Evolutionary conservation across 2,888 invertebrate genomes (phyloP).

Genomic region (Diadromus collaris): DNA sequence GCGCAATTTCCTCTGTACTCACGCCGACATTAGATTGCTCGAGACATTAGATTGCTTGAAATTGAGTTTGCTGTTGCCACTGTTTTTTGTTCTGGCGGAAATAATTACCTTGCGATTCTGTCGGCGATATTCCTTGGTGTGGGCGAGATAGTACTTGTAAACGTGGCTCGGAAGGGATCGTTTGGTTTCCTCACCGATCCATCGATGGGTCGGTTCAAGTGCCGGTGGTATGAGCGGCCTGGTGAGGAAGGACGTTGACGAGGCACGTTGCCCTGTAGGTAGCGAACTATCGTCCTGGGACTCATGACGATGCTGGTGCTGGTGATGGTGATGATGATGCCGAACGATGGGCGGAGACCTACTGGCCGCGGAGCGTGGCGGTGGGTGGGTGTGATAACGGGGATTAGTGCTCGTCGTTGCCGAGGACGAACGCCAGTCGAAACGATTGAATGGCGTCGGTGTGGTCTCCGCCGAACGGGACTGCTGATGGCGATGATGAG

Average conservation of each 20-base stretch:
- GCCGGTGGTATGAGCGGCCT: conserved; percentile 69
- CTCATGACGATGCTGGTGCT: conserved; percentile 46
- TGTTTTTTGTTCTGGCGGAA: conserved; percentile 32
- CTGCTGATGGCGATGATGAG: conserved; percentile 57
- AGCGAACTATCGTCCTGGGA: conserved; percentile 47
- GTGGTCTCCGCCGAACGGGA: conserved; percentile 64
- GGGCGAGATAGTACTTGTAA: conserved; percentile 85
- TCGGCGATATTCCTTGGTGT: conserved; percentile 76
- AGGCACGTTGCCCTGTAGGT: conserved; percentile 34
- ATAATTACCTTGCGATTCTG: conserved; percentile 81
- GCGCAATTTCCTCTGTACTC: conserved; percentile 3
- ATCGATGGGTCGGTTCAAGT: conserved; percentile 77
- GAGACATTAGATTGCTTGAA: background rate
- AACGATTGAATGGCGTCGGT: conserved; percentile 64
- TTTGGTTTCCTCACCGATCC: conserved; percentile 87
- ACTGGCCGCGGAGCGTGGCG: conserved; percentile 57
- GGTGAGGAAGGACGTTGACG: conserved; percentile 37
- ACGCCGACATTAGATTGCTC: background rate
- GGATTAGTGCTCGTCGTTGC: conserved; percentile 53
- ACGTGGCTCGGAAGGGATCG: conserved; percentile 84
- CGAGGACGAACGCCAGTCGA: conserved; percentile 63
- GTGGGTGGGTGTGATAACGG: conserved; percentile 67
- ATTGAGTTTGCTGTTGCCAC: background rate
- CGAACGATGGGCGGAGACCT: conserved; percentile 45
- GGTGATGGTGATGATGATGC: conserved; percentile 56